These are phyloP conservation scores for Montifringilla adamsi DNA, from an alignment of 2,113 vertebrate genomes.

Conservation along the genomic window DNA sequence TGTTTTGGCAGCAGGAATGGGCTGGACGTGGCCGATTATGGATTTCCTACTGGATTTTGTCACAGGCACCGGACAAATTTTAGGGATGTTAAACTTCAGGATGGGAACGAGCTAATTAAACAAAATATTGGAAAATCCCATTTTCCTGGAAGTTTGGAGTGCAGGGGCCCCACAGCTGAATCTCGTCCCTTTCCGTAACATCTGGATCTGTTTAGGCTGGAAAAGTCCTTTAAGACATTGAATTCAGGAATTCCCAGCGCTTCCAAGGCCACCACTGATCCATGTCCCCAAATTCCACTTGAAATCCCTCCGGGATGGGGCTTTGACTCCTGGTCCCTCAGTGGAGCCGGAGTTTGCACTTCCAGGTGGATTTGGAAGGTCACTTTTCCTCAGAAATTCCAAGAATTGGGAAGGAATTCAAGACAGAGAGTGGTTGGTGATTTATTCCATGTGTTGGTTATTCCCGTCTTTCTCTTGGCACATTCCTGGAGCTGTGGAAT, in stretches of 20 bases:
- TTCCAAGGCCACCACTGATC: background rate
- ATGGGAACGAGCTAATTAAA: rapidly evolving
- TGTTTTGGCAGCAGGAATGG: background rate
- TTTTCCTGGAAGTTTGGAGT: background rate
- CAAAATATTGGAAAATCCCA: background rate
- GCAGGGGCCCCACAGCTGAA: background rate
- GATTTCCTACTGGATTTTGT: background rate
- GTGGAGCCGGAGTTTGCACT: background rate
- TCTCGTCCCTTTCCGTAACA: background rate
- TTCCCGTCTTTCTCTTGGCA: background rate
- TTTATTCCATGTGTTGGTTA: background rate
- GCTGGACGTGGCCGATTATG: rapidly evolving
- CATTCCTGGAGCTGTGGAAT: background rate
- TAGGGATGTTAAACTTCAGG: rapidly evolving
- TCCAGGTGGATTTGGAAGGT: background rate
- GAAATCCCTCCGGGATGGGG: background rate
- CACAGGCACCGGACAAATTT: rapidly evolving
- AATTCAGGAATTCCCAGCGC: background rate
- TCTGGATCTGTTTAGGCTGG: background rate
- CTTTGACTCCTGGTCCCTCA: background rate
- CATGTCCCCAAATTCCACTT: background rate
- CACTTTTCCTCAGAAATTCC: background rate
- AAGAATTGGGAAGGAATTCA: background rate
- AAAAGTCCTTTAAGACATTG: background rate
- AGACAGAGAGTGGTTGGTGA: background rate